phyloP scores from a whole-genome alignment of 37 sponge, comb jelly and placozoan genomes.

The Geodia barretti region DNA sequence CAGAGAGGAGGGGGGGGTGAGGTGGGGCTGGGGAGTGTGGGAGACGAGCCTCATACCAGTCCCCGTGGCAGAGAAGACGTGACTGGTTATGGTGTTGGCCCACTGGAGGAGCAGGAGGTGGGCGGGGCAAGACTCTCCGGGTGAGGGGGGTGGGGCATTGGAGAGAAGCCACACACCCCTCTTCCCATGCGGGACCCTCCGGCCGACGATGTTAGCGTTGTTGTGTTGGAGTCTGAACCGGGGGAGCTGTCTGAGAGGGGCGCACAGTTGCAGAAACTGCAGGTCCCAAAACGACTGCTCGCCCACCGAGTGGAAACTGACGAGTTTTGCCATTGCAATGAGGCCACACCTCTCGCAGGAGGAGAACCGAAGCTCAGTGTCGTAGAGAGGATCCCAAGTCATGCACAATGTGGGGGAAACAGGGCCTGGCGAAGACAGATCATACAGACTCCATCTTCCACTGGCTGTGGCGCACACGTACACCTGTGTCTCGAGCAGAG shows the following conservation, averaged over 20 bases:
- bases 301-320: neutral
- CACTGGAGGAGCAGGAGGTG: slow-evolving; percentile 42
- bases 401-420: too few relatives aligned
- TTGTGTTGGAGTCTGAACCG: slow-evolving; percentile 17
- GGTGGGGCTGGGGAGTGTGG: neutral
- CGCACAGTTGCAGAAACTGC: neutral
- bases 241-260: neutral
- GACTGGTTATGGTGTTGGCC: slow-evolving; percentile 11
- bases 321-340: slow-evolving; percentile 13
- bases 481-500: neutral
- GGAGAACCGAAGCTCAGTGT: slow-evolving; percentile 13
- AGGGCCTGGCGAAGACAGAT: slow-evolving; percentile 17
- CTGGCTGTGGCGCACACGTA: slow-evolving; percentile 35
- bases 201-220: neutral
- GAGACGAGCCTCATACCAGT: neutral
- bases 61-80: neutral
- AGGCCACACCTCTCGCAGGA: slow-evolving; percentile 37
- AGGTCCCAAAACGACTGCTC: slow-evolving; percentile 40
- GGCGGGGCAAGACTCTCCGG: neutral
- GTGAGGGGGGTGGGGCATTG: neutral
- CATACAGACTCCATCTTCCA: slow-evolving; percentile 44
- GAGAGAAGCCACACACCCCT: slow-evolving; percentile 22
- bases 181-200: neutral
- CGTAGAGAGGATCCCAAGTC: slow-evolving; percentile 20
- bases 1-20: neutral